Evolutionary conservation across 1,140 invertebrate species (phyloP), one percentile per base, ranked within the genome.

Genomic region (Pseudomyrmex concolor): DNA sequence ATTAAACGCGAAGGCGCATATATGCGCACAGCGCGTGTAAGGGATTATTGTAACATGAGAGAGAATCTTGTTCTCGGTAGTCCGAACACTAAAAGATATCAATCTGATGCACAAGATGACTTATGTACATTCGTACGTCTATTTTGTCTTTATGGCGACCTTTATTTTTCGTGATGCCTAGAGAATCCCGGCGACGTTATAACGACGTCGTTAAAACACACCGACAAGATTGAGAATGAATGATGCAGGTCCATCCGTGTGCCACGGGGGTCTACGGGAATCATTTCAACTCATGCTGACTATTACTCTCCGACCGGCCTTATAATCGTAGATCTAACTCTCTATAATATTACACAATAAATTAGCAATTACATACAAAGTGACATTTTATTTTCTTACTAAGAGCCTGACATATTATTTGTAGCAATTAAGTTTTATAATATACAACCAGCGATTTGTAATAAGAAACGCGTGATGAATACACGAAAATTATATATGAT

Each of bases 141-240:
- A 59, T 22, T 77, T 19, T 55, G 84, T 50, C 64, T 62, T 83
- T 74, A 48, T 51, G 60, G 25, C 25, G 25, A 51, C 22, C 72
- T 63, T 68, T 84, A 84, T 72, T 60, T 70, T 78, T 78, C 72
- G 62, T 78, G 66, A 77, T 72, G 57, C 43, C 50, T 72, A 62
- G 57, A 86, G 7, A 80, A 70, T 71, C 12, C 43, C 57, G 45
- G 15, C 57, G 12, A 83, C 62, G 17, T 84, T 78, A 73, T 87
- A 87, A 87, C 85, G 85, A 87, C 67, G 72, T 87, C 85, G 85
- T 87, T 87, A 87, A 87, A 84, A 71, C 51, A 17, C 50, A 72
- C 60, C 54, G 72, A 68, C 67, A 66, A 19, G n/a, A 60, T 13
- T 13, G 54, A 60, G 43, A 34, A 80, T 71, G 76, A 71, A 59